Evolutionary conservation across 2,113 vertebrate species (phyloP).

Genomic region (Osmerus mordax): DNA sequence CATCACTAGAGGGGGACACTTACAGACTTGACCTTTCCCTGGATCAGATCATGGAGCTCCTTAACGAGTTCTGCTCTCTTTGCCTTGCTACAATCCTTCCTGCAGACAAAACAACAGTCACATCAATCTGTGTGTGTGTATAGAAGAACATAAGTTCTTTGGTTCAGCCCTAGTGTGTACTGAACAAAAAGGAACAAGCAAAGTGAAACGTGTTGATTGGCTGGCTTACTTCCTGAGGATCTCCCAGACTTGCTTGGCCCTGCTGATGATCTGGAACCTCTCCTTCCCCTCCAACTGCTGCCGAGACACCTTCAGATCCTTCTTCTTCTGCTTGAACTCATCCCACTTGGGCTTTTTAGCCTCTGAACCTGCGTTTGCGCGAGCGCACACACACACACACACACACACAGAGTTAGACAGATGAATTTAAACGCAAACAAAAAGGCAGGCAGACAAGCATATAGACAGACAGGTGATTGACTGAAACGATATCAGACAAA

Average conservation of each 20-base stretch:
- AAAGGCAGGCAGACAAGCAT: too few relatives aligned
- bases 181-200: neutral
- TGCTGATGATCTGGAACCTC: conserved; percentile 81
- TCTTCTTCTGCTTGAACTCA: conserved; percentile 85
- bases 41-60: conserved; percentile 83
- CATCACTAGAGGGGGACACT: conserved; percentile 31
- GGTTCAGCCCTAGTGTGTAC: too few relatives aligned
- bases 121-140: neutral
- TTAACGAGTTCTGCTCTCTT: conserved; percentile 79
- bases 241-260: conserved; percentile 90
- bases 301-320: conserved; percentile 81
- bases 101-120: conserved; percentile 49
- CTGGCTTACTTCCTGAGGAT: conserved; percentile 73
- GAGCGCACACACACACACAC: neutral
- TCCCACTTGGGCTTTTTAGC: conserved; percentile 84
- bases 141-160: neutral
- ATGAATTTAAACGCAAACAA: too few relatives aligned
- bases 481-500: neutral
- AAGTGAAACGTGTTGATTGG: neutral
- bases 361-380: conserved; percentile 58
- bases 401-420: neutral
- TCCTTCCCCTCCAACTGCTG: conserved; percentile 81
- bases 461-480: neutral
- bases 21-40: conserved; percentile 87
- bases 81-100: conserved; percentile 84